phyloP scores from a whole-genome alignment of 1,140 invertebrate species.

The Leptopilina boulardi region DNA sequence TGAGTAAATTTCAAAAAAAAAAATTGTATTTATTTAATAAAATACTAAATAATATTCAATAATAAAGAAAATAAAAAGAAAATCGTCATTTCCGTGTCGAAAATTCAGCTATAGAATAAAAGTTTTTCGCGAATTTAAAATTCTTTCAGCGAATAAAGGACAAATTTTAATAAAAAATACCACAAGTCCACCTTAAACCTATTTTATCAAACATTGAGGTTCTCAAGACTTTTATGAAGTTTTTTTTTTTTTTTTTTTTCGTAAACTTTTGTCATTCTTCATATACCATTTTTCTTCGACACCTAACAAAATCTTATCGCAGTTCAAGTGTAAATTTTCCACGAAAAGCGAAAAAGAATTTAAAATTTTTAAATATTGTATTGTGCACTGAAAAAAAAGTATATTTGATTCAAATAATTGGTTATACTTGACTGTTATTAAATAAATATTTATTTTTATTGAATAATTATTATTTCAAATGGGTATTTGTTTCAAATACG shows the following conservation, averaged over 20 bases:
- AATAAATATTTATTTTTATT: too few species aligned
- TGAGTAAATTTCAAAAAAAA: too few species aligned
- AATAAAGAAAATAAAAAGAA: too few species aligned
- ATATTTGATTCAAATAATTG: too few species aligned
- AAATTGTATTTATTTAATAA: too few species aligned
- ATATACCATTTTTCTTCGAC: not conserved
- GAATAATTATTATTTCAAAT: too few species aligned
- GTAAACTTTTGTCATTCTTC: slow-evolving; percentile 4
- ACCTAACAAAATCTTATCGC: not conserved
- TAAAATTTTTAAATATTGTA: not conserved
- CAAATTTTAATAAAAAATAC: slow-evolving; percentile 18
- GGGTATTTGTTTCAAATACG: too few species aligned
- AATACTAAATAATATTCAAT: too few species aligned
- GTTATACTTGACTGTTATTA: too few species aligned
- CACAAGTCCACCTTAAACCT: not conserved
- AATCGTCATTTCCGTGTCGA: not conserved
- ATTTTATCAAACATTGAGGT: slow-evolving; percentile 12
- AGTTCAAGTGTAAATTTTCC: not conserved
- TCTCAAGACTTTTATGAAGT: not conserved
- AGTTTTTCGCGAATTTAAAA: not conserved
- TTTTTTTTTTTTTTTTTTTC: not conserved
- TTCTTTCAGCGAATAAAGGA: not conserved
- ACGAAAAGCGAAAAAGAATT: not conserved
- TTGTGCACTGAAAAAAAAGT: too few species aligned
- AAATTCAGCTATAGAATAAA: not conserved